Evolutionary conservation across 2,888 invertebrate species (phyloP).

Genomic region (Archips xylosteana): DNA sequence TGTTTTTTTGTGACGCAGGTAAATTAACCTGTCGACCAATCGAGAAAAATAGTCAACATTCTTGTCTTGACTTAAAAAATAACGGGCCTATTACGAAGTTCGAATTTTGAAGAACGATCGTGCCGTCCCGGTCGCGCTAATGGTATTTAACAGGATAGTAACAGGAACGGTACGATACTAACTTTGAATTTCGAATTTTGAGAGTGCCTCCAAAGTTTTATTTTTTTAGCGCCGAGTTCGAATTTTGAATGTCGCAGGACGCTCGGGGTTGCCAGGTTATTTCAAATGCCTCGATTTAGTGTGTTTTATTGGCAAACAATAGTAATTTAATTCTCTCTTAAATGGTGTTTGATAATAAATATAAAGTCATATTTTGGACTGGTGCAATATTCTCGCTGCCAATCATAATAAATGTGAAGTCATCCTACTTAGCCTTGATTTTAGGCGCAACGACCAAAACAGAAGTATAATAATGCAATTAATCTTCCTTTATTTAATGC

Average conservation of each 20-base stretch:
- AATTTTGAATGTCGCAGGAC: constrained; percentile 8
- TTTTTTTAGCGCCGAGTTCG: not conserved
- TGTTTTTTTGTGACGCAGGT: constrained; percentile 21
- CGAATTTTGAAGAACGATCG: too few relatives aligned
- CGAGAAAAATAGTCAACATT: constrained; percentile 17
- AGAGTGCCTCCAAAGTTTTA: too few relatives aligned
- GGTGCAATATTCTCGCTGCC: not conserved
- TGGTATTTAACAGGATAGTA: too few relatives aligned
- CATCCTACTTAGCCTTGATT: constrained; percentile 36
- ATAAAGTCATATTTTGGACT: not conserved
- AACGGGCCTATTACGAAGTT: too few relatives aligned
- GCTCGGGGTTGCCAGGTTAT: constrained; percentile 21
- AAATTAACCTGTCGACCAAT: constrained; percentile 20
- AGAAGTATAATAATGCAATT: constrained; percentile 33
- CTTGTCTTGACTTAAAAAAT: not conserved
- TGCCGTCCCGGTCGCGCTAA: too few relatives aligned
- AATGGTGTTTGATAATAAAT: not conserved
- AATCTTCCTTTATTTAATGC: constrained; percentile 29
- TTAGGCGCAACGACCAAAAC: constrained; percentile 31
- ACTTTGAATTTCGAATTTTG: too few relatives aligned
- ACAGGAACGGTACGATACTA: too few relatives aligned
- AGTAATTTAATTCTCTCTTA: not conserved
- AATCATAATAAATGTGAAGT: constrained; percentile 28
- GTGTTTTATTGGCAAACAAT: not conserved
- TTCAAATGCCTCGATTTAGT: not conserved